A percentile compares a stretch with the other conserved stretches of the same genome.
Evolutionary conservation across 2,888 invertebrate species (phyloP).

Genomic region (Macrophya alboannulata): DNA sequence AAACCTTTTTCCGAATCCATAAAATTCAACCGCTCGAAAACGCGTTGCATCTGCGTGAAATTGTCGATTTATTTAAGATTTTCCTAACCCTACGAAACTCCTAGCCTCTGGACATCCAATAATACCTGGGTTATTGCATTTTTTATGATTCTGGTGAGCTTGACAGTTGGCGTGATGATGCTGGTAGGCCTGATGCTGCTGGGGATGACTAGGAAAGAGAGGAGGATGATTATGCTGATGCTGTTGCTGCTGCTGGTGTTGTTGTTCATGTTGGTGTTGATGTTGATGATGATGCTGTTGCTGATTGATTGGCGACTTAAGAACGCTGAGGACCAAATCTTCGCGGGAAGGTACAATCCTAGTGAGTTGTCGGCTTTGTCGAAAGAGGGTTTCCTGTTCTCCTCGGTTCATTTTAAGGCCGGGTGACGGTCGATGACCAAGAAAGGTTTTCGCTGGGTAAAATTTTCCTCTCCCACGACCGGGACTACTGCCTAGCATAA

Average conservation of each 20-base stretch:
- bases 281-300: conserved; percentile 69
- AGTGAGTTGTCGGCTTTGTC: conserved; percentile 84
- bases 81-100: background rate
- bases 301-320: conserved; percentile 82
- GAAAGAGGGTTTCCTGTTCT: conserved; percentile 84
- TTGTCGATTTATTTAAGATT: background rate
- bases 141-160: conserved; percentile 70
- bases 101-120: conserved; percentile 14
- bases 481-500: conserved; percentile 74
- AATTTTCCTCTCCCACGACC: conserved; percentile 74
- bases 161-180: conserved; percentile 74
- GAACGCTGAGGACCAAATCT: conserved; percentile 84
- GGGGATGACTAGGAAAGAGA: conserved; percentile 62
- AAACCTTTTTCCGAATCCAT: background rate
- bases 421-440: conserved; percentile 66
- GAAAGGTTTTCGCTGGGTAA: conserved; percentile 69
- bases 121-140: conserved; percentile 72
- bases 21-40: background rate
- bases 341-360: conserved; percentile 77
- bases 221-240: conserved; percentile 58
- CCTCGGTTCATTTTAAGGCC: conserved; percentile 83
- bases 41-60: conserved; percentile 22
- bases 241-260: conserved; percentile 57
- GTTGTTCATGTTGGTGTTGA: conserved; percentile 61
- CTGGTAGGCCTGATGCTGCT: conserved; percentile 64